Base-by-base conservation (phyloP, 2,113 vertebrate genomes). In the Thinocorus orbignyianus region DNA sequence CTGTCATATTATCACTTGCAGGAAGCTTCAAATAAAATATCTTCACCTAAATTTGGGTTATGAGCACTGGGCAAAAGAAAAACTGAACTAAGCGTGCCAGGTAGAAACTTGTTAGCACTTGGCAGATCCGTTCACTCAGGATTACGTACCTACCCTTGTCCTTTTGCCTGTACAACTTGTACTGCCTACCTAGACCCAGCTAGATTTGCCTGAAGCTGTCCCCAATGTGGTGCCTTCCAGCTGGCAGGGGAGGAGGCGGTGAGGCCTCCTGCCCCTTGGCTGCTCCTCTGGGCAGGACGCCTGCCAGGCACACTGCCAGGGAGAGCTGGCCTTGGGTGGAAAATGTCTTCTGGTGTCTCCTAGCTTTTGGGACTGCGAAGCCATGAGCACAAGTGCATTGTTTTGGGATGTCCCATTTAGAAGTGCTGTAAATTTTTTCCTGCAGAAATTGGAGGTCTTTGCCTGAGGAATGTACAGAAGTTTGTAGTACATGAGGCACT, bases 181-280 rank as follows among this genome's bases (percentile, higher is more conserved):
- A 39, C 44, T 28, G 49, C 35, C 58, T 80, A 22, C 42, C 42
- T 25, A 60, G 52, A 57, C 44, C 37, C 46, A 72, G 30, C 31
- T 41, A 31, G 48, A 31, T 72, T 48, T 86, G 37, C 61, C n/a
- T 37, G 6, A 87, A 81, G 74, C 70, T 90, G 37, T 90, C 30
- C 26, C 20, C 11, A 33, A 33, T 0, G 1, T 3, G 0, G 0
- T 58, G 37, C 20, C 13, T 39, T 81, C 33, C 82, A 51, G 48
- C 70, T 82, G 86, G 78, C 70, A 81, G 16, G 18, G 41, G 8
- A 76, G 24, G 41, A 35, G 66, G 25, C 1, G 0, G 11, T 1
- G 14, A 78, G 26, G 19, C 26, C 52, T 76, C 35, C 46, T 62
- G 62, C 23, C 33, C 55, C 49, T 77, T 25, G 39, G 41, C 64